These are phyloP conservation scores for Cololabis saira DNA, from an alignment of 2,113 vertebrate species.

Conservation along the genomic window DNA sequence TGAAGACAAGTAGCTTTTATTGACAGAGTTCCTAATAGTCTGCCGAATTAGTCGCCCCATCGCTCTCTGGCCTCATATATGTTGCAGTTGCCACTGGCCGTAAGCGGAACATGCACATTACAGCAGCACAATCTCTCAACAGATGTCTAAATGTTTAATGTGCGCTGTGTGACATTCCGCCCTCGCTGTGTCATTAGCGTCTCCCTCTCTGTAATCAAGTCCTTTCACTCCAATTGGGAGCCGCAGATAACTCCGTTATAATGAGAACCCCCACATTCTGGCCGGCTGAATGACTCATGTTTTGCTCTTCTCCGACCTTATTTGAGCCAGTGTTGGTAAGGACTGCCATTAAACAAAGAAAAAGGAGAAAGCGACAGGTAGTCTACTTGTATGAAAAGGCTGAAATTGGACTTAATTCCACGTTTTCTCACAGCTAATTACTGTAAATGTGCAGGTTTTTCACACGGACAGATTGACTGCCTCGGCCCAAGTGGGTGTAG, in stretches of 20 bases:
- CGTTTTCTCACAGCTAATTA: slow-evolving; percentile 52
- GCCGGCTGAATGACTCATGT: slow-evolving; percentile 54
- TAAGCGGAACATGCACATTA: slow-evolving; percentile 53
- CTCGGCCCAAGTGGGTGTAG: slow-evolving; percentile 25
- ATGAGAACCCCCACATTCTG: slow-evolving; percentile 70
- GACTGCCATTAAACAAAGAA: slow-evolving; percentile 58
- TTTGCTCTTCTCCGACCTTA: slow-evolving; percentile 44
- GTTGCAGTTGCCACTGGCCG: slow-evolving; percentile 31
- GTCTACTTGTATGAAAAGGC: slow-evolving; percentile 46
- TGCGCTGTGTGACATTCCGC: slow-evolving; percentile 65
- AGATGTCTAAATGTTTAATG: slow-evolving; percentile 80
- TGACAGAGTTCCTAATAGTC: slow-evolving; percentile 59
- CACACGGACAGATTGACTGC: slow-evolving; percentile 16
- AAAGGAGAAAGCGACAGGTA: slow-evolving; percentile 23
- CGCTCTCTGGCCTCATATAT: slow-evolving; percentile 35
- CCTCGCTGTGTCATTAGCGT: slow-evolving; percentile 72
- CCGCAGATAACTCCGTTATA: slow-evolving; percentile 68
- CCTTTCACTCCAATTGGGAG: slow-evolving; percentile 60
- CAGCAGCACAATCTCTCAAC: slow-evolving; percentile 50
- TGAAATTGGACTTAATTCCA: slow-evolving; percentile 37
- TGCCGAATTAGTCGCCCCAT: slow-evolving; percentile 44
- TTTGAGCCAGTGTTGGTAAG: slow-evolving; percentile 48
- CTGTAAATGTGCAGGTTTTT: slow-evolving; percentile 29
- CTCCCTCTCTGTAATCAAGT: slow-evolving; percentile 66
- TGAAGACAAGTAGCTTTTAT: slow-evolving; percentile 56